Evolutionary conservation across 2,888 invertebrate genomes (phyloP).

Genomic region (Ernsta delagoae): DNA sequence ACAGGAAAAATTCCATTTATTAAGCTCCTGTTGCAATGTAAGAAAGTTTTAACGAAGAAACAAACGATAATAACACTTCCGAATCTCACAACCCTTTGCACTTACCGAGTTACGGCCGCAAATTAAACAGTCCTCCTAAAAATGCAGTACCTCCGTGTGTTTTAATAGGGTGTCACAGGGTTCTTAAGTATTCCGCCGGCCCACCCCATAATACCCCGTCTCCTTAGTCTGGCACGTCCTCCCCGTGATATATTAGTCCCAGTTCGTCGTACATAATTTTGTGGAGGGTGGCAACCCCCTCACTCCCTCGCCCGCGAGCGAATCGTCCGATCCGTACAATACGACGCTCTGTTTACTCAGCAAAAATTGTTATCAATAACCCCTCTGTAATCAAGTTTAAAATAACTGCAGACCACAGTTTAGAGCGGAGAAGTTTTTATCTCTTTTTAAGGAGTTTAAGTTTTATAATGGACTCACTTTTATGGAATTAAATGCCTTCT

Average conservation of each 20-base stretch:
- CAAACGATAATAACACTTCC: slow-evolving; percentile 13
- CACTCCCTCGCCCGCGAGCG: slow-evolving; percentile 65
- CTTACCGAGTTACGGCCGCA: slow-evolving; percentile 58
- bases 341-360: slow-evolving; percentile 79
- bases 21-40: neutral
- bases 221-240: slow-evolving; percentile 84
- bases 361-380: slow-evolving; percentile 39
- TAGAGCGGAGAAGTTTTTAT: neutral
- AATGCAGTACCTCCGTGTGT: slow-evolving; percentile 77
- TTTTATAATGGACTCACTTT: too few relatives aligned
- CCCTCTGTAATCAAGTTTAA: slow-evolving; percentile 31
- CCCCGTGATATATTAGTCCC: slow-evolving; percentile 85
- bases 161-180: slow-evolving; percentile 84
- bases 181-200: slow-evolving; percentile 84
- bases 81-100: slow-evolving; percentile 34
- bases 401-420: slow-evolving; percentile 25
- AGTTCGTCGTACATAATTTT: slow-evolving; percentile 86
- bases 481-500: too few relatives aligned
- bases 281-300: slow-evolving; percentile 73
- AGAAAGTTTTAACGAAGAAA: slow-evolving; percentile 1
- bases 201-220: slow-evolving; percentile 83
- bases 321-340: slow-evolving; percentile 75
- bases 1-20: neutral
- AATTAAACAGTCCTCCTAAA: slow-evolving; percentile 82
- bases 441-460: neutral